phyloP scores from a whole-genome alignment of 2,113 vertebrate species.

The Tretioscincus oriximinensis region DNA sequence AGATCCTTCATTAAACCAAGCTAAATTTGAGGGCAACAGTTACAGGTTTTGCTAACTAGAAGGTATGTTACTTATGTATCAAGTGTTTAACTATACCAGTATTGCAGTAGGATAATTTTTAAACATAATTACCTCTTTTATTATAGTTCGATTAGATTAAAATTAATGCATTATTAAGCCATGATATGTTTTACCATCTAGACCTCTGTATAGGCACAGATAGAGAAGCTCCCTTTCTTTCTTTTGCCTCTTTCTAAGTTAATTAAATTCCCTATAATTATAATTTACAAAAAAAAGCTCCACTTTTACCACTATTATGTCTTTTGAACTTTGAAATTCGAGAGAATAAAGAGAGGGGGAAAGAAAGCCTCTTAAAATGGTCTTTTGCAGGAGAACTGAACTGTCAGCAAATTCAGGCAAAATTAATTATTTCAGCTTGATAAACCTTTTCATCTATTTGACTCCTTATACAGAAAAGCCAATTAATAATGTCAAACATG shows the following conservation, averaged over 20 bases:
- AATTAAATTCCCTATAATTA: slow-evolving; percentile 98
- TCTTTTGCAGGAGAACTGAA: slow-evolving; percentile 91
- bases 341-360: slow-evolving; percentile 45
- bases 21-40: slow-evolving; percentile 74
- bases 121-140: slow-evolving; percentile 88
- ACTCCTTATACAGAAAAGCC: slow-evolving; percentile 98
- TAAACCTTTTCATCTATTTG: slow-evolving; percentile 99
- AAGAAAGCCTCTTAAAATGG: slow-evolving; percentile 70
- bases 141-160: slow-evolving; percentile 96
- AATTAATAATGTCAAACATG: slow-evolving; percentile 99
- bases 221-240: slow-evolving; percentile 80
- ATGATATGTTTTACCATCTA: slow-evolving; percentile 88
- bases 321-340: slow-evolving; percentile 78
- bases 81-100: slow-evolving; percentile 75
- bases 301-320: slow-evolving; percentile 84
- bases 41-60: slow-evolving; percentile 76
- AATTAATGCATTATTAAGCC: slow-evolving; percentile 91
- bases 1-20: slow-evolving; percentile 71
- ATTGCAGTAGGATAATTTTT: slow-evolving; percentile 84
- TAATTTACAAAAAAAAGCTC: slow-evolving; percentile 90
- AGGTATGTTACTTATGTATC: slow-evolving; percentile 63
- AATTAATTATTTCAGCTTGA: slow-evolving; percentile 99
- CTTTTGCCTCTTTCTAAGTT: slow-evolving; percentile 81
- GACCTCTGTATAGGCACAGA: slow-evolving; percentile 87
- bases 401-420: slow-evolving; percentile 97